Evolutionary conservation across 2,113 vertebrate genomes (phyloP).

Genomic region (Pterocles burchelli): DNA sequence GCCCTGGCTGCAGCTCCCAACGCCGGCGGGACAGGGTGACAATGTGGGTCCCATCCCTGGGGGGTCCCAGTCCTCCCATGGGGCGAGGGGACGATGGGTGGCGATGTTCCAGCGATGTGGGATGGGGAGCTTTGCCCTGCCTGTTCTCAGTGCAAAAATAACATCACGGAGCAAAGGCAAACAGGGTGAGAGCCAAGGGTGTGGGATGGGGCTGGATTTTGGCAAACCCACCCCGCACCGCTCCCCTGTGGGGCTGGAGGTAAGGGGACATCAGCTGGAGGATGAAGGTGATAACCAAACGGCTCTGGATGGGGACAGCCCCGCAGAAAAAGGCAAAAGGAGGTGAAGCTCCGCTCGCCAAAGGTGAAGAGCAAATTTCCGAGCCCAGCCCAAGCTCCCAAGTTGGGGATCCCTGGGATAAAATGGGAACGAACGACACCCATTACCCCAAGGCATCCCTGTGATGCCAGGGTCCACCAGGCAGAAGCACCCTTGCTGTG

Average conservation of each 20-base stretch:
- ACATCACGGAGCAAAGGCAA: background rate
- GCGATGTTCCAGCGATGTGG: rapidly evolving
- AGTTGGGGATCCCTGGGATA: rapidly evolving
- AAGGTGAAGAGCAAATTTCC: background rate
- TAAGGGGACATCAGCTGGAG: background rate
- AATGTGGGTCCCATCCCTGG: rapidly evolving
- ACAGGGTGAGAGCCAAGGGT: background rate
- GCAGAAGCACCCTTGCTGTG: background rate
- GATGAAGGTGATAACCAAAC: too few species aligned
- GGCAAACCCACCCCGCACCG: too few species aligned
- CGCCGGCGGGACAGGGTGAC: rapidly evolving
- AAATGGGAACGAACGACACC: rapidly evolving
- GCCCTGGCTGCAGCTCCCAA: background rate
- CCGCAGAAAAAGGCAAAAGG: background rate
- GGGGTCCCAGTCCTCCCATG: background rate
- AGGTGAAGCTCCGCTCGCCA: background rate
- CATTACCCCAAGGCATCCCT: background rate
- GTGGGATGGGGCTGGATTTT: background rate
- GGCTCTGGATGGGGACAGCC: background rate
- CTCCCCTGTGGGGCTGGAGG: too few species aligned
- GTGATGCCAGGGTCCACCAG: background rate
- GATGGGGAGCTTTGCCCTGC: background rate
- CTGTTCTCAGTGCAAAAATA: rapidly evolving
- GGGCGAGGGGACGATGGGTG: rapidly evolving
- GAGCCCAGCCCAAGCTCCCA: rapidly evolving